Evolutionary conservation across 2,113 vertebrate species (phyloP), one percentile per base, ranked within the genome.

Genomic region (Tor tambroides): DNA sequence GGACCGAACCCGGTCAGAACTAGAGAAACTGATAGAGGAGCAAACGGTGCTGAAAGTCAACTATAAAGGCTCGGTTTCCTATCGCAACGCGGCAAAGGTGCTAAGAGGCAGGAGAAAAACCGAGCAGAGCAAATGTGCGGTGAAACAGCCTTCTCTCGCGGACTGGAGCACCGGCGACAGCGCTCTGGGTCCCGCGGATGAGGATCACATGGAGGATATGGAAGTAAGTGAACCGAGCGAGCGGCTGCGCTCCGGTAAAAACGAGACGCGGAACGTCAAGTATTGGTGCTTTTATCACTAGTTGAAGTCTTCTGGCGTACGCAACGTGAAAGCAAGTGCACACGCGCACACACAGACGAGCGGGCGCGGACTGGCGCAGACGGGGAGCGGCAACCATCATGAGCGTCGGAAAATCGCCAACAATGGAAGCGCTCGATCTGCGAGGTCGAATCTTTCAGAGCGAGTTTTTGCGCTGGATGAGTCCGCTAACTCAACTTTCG

Each of bases 41-140:
- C 96, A 96, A 88, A 95, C 96, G 92, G 96, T 97, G 91, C 92
- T 97, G 11, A 96, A 96, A 95, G 97, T 97, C 93, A 96, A 96
- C 95, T 97, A 97, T 95, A 97, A 97, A 93, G 96, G 97, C 91
- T 97, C 96, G 26, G 96, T 97, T 87, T 97, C 96, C 1, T 97
- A 97, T 93, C 95, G 96, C 78, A 97, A 96, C 94, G 96, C 97
- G 51, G 96, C 96, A 87, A 96, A 96, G 92, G 96, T 96, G 86
- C 95, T 96, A 89, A 93, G 96, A 83, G 95, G 96, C 85, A 94
- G 96, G 92, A 93, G 96, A 90, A 95, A 94, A 93, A 91, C 94
- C 89, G 95, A 95, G 91, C 93, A 95, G 76, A 83, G 93, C 82
- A 89, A 93, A 89, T 93, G 91, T 91, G 93, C 93, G 88, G 92